These are phyloP conservation scores for Tragelaphus imberbis DNA, from an alignment of 2,113 vertebrate species.

Conservation along the genomic window DNA sequence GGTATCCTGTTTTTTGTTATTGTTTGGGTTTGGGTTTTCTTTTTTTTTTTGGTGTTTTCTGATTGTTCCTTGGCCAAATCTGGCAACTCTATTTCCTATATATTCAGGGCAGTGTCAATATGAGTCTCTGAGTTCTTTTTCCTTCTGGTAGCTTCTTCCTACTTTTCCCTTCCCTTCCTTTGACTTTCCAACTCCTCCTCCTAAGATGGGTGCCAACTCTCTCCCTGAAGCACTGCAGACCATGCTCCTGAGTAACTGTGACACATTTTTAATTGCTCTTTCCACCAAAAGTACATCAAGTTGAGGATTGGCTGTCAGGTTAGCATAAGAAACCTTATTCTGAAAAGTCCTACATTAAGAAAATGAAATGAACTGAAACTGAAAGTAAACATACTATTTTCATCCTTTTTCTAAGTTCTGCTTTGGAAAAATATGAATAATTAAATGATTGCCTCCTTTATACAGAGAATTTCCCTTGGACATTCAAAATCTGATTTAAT, in stretches of 20 bases:
- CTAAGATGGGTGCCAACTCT: neutral
- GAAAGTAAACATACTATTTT: constrained; percentile 12
- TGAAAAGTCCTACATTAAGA: neutral
- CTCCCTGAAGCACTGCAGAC: neutral
- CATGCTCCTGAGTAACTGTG: neutral
- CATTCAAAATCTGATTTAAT: constrained; percentile 41
- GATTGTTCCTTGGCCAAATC: neutral
- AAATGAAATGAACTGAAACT: constrained; percentile 20
- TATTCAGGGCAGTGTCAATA: neutral
- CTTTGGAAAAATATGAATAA: constrained; percentile 14
- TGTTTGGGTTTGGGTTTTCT: neutral
- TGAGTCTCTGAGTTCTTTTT: neutral
- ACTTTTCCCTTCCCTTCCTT: neutral
- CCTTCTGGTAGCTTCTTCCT: neutral
- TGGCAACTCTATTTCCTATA: neutral
- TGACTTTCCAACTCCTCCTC: neutral
- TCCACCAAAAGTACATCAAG: neutral
- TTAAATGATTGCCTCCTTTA: constrained; percentile 28
- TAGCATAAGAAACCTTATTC: neutral
- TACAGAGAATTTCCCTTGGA: constrained; percentile 12
- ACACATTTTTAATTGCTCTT: neutral
- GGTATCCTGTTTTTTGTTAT: neutral
- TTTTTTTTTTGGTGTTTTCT: neutral
- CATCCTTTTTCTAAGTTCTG: constrained; percentile 11
- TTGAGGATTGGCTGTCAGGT: neutral